A percentile compares a stretch with the other conserved stretches of the same genome.
These are phyloP conservation scores for Halotydeus destructor DNA, from an alignment of 1,140 invertebrate species.

Conservation along the genomic window DNA sequence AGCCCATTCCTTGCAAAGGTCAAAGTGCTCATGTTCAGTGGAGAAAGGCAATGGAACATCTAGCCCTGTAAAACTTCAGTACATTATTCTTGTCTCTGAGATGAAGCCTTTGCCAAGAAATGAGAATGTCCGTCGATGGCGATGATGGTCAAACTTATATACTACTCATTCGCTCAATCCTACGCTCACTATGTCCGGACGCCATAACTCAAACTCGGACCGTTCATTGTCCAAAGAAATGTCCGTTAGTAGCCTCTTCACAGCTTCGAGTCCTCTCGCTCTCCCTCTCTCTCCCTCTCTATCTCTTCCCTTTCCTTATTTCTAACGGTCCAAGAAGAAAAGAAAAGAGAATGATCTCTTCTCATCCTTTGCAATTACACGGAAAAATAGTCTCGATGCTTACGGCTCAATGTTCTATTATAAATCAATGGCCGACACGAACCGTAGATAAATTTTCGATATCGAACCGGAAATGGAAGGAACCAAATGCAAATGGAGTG, in stretches of 20 bases:
- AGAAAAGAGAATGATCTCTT: too few relatives aligned
- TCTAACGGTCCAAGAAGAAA: too few relatives aligned
- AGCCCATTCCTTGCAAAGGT: too few relatives aligned
- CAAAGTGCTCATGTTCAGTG: too few relatives aligned
- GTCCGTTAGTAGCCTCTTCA: not conserved
- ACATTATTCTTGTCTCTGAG: too few relatives aligned
- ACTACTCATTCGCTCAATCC: not conserved
- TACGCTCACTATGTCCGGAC: not conserved
- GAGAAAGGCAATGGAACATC: too few relatives aligned
- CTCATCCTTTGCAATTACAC: not conserved
- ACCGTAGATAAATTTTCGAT: not conserved
- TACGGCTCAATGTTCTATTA: not conserved
- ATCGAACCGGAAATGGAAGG: not conserved
- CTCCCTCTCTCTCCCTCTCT: conserved; percentile 1
- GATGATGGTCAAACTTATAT: not conserved
- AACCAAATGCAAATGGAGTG: not conserved
- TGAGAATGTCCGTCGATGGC: not conserved
- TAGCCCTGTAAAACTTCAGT: too few relatives aligned
- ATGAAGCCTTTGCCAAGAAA: not conserved
- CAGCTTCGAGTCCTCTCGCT: not conserved
- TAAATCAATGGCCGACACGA: not conserved
- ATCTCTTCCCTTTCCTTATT: not conserved
- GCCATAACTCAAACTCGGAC: not conserved
- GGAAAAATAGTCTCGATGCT: not conserved
- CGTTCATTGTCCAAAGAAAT: not conserved